These are phyloP conservation scores for Triops cancriformis DNA, from an alignment of 1,140 invertebrate genomes.

Conservation along the genomic window DNA sequence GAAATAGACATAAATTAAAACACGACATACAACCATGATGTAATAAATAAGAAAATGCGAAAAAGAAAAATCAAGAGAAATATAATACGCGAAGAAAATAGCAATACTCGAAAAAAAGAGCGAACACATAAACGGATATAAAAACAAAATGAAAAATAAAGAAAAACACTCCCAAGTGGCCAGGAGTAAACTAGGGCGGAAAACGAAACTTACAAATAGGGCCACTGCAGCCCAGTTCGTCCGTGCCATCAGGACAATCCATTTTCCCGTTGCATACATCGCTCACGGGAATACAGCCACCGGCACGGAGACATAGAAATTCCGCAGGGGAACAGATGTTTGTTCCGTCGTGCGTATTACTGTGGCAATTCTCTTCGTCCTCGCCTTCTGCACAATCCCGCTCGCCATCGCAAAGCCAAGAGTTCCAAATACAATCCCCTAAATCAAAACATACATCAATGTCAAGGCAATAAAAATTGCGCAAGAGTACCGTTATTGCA, in stretches of 20 bases:
- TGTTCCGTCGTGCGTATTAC: constrained; percentile 33
- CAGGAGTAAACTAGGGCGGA: not conserved
- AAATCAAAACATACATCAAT: constrained; percentile 31
- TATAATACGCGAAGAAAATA: too few species aligned
- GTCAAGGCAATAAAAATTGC: not conserved
- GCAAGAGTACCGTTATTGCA: constrained; percentile 52
- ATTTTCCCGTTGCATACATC: constrained; percentile 56
- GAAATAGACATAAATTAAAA: too few species aligned
- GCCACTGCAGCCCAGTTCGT: constrained; percentile 50
- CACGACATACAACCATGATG: too few species aligned
- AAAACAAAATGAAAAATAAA: too few species aligned
- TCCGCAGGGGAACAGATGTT: constrained; percentile 48
- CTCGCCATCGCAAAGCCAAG: constrained; percentile 60
- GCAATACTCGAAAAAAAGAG: too few species aligned
- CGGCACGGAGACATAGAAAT: constrained; percentile 60
- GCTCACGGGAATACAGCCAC: constrained; percentile 55
- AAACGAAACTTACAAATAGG: constrained; percentile 16
- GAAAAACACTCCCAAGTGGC: too few species aligned
- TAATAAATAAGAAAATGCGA: too few species aligned
- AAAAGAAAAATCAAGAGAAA: too few species aligned
- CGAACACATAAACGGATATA: too few species aligned
- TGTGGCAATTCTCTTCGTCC: constrained; percentile 48
- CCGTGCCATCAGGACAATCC: constrained; percentile 70
- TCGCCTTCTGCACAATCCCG: constrained; percentile 52
- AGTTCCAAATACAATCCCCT: constrained; percentile 62